Conservation (phyloP, 2,888 invertebrate species). For the Noctua pronuba region DNA sequence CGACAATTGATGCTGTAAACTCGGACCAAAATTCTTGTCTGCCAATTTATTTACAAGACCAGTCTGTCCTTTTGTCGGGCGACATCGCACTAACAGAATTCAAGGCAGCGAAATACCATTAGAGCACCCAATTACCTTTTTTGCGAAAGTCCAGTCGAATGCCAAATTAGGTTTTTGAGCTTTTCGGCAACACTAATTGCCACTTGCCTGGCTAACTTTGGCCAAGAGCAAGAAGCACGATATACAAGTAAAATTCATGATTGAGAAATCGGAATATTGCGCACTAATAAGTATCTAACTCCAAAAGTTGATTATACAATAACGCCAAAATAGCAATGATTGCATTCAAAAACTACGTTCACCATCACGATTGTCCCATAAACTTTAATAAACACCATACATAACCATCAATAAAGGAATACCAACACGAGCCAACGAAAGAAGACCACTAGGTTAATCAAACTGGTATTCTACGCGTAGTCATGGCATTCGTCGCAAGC, state of each 20-base stretch:
- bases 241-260: not conserved
- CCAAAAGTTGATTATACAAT: not conserved
- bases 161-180: conserved; percentile 2
- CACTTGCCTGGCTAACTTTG: not conserved
- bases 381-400: conserved; percentile 18
- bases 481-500: conserved; percentile 68
- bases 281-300: not conserved
- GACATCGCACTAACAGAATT: conserved; percentile 21
- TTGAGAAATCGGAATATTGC: not conserved
- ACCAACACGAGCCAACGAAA: conserved; percentile 23
- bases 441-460: conserved; percentile 60
- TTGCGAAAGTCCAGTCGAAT: conserved; percentile 7
- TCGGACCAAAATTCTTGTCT: not conserved
- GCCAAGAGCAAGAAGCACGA: not conserved
- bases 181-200: conserved; percentile 9
- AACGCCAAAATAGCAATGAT: not conserved
- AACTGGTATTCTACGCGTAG: conserved; percentile 63
- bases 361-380: conserved; percentile 13
- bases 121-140: conserved; percentile 27
- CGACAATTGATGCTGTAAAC: not conserved
- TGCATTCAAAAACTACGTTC: not conserved
- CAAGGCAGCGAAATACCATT: conserved; percentile 34
- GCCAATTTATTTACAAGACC: conserved; percentile 31
- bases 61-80: conserved; percentile 1
- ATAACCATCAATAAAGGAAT: conserved; percentile 18